phyloP scores from a whole-genome alignment of 92 coral and sea anemone species.

The Meandrina meandrites region DNA sequence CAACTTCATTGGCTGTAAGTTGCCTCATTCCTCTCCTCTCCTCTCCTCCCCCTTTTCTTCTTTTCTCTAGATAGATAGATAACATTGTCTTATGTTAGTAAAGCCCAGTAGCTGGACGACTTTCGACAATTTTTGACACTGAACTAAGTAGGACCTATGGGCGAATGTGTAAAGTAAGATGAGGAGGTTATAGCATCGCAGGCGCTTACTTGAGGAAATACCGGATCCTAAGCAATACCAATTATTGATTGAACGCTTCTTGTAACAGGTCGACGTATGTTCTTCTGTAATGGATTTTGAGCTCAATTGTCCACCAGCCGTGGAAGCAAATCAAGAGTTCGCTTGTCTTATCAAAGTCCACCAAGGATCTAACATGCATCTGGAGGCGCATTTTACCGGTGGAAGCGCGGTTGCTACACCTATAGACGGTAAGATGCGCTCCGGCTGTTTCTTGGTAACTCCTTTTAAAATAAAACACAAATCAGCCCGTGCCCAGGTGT shows the following conservation, averaged over 20 bases:
- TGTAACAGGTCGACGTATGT: conserved; percentile 45
- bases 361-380: conserved; percentile 52
- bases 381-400: conserved; percentile 64
- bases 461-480: not conserved
- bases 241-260: not conserved
- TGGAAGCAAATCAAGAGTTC: conserved; percentile 43
- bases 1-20: conserved; percentile 20
- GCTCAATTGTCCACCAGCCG: conserved; percentile 70
- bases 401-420: conserved; percentile 41
- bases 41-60: not conserved
- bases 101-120: no score
- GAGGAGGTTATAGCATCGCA: no score
- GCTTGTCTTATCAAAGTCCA: conserved; percentile 52
- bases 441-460: not conserved
- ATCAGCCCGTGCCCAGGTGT: not conserved
- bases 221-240: not conserved
- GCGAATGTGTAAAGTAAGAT: no score
- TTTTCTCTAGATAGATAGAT: no score
- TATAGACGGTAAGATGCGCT: conserved; percentile 50
- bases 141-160: no score
- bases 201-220: not conserved
- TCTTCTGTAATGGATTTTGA: conserved; percentile 40
- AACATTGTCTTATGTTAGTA: no score
- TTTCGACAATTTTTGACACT: not conserved
- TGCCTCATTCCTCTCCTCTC: not conserved